Percentiles rank a stretch among this genome's conserved stretches.
Conservation (phyloP, 2,113 vertebrate genomes). For the Poicephalus gulielmi region DNA sequence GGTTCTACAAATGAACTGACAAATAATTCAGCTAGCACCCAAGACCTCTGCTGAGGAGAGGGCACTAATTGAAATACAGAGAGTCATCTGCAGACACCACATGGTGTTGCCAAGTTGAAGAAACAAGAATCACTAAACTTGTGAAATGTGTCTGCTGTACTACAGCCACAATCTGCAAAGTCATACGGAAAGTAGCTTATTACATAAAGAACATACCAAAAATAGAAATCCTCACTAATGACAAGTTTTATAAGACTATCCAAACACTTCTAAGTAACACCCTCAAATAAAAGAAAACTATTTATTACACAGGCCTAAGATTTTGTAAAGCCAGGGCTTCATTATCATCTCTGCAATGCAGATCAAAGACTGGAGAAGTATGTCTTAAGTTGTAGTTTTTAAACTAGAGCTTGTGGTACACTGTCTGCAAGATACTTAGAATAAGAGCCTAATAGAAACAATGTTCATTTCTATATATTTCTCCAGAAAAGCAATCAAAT, state of each 20-base stretch:
- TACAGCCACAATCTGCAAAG: background rate
- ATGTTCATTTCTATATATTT: conserved; percentile 14
- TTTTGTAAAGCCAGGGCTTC: conserved; percentile 13
- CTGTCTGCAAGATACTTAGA: background rate
- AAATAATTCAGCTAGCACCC: background rate
- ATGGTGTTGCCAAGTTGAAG: background rate
- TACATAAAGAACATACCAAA: background rate
- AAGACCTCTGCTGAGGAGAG: background rate
- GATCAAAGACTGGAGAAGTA: conserved; percentile 23
- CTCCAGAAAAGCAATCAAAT: conserved; percentile 2
- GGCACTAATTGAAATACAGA: background rate
- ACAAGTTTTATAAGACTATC: background rate
- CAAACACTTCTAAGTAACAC: conserved; percentile 48
- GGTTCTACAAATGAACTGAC: background rate
- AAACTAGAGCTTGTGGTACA: background rate
- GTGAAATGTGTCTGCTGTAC: background rate
- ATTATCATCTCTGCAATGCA: conserved; percentile 24
- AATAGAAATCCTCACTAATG: background rate
- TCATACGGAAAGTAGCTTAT: background rate
- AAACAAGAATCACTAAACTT: background rate
- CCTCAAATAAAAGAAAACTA: conserved; percentile 14
- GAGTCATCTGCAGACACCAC: background rate
- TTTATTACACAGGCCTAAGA: conserved; percentile 21
- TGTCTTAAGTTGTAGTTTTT: conserved; percentile 12
- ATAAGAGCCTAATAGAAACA: conserved; percentile 14